Conservation (phyloP, 1,140 invertebrate genomes). For the Aporrectodea caliginosa region DNA sequence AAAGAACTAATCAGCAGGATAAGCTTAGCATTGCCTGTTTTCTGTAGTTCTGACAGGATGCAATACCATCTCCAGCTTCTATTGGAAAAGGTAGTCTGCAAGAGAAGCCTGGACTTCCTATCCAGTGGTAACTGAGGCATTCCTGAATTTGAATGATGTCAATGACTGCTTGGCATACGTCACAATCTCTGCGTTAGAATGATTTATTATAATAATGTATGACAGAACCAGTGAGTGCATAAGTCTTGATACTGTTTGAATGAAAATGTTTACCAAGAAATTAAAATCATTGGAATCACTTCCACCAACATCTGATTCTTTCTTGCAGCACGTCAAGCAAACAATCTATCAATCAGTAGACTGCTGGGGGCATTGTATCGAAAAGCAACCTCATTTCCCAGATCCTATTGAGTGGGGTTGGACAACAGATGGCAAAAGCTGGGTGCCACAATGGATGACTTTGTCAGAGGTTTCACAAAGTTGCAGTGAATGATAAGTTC, state of each 20-base stretch:
- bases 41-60: constrained; percentile 37
- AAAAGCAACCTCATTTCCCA: background rate
- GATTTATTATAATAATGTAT: constrained; percentile 29
- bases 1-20: too few relatives aligned
- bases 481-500: constrained; percentile 23
- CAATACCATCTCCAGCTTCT: constrained; percentile 35
- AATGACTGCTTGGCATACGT: background rate
- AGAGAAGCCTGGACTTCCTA: constrained; percentile 37
- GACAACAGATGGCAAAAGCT: background rate
- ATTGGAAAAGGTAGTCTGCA: constrained; percentile 35
- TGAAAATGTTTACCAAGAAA: background rate
- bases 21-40: constrained; percentile 32
- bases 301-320: background rate
- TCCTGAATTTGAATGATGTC: constrained; percentile 22
- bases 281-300: background rate
- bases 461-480: constrained; percentile 11
- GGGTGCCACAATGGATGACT: constrained; percentile 20
- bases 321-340: background rate
- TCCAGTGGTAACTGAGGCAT: constrained; percentile 33
- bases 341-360: constrained; percentile 1
- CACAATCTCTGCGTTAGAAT: constrained; percentile 10
- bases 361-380: background rate
- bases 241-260: background rate
- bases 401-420: background rate
- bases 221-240: constrained; percentile 19